Base-by-base conservation (phyloP, 2,888 invertebrate genomes). In the Thymelicus acteon region DNA sequence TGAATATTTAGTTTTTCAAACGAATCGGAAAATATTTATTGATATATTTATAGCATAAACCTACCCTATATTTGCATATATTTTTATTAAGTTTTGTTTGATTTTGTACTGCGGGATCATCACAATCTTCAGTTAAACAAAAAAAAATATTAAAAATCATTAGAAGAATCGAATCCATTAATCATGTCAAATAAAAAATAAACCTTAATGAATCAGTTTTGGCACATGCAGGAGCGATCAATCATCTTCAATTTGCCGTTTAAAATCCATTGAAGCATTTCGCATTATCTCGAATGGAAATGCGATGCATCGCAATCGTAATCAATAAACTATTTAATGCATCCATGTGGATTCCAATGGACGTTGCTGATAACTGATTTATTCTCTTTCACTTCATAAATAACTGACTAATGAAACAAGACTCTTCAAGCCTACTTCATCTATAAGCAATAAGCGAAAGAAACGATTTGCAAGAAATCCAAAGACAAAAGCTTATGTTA, bases 311-410 rank as follows among this genome's bases (percentile, higher is more conserved):
- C 24, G 65, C 65, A 44, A 71, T 71, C 64, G 54, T 64, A 71
- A 65, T 71, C 70, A 65, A 71, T 71, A 65, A 70, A 71, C 70
- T 71, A 60, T 71, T 71, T 71, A 60, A 64, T 65, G 70, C 70
- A 71, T 65, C 60, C 60, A 60, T 60, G 64, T 60, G 31, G 49
- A 70, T 64, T 57, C 44, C 44, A 10, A 48, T 68, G 47, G 19
- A 8, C 37, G 57, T 54, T 40, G 19, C 19, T 54, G 44, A 61
- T n/a, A 10, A 49, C 57, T 60, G 12, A 47, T 60, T 67, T 44
- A 61, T 44, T 12, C 0, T 61, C 58, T 58, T 58, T 58, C 58
- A 39, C 39, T 58, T 58, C 39, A 58, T 58, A 39, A 58, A 58
- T 39, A 24, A 37, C 31, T 31, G 31, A 13, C 37, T 57, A 2